phyloP scores from a whole-genome alignment of 2,113 vertebrate species.

The Megaceryle torquata region DNA sequence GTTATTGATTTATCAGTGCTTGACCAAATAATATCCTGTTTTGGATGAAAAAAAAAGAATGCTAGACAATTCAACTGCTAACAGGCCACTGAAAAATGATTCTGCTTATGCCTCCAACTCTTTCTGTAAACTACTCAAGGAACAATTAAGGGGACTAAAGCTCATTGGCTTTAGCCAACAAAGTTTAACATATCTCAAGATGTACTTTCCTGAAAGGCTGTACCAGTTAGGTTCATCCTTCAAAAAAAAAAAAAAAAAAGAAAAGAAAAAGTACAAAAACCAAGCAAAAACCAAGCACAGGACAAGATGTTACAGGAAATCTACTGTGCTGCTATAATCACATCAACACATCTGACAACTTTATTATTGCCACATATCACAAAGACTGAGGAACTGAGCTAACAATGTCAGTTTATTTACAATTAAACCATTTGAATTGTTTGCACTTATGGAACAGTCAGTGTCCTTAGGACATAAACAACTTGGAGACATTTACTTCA shows the following conservation, averaged over 20 bases:
- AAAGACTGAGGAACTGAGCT: constrained; percentile 13
- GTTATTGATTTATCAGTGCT: constrained; percentile 78
- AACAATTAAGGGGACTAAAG: constrained; percentile 19
- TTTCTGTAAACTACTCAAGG: constrained; percentile 10
- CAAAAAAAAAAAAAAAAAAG: not conserved
- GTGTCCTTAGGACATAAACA: constrained; percentile 8
- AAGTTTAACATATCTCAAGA: constrained; percentile 23
- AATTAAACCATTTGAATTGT: constrained; percentile 22
- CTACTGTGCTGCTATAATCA: not conserved
- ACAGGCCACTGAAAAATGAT: constrained; percentile 22
- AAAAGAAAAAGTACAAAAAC: too few species aligned
- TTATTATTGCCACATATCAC: not conserved
- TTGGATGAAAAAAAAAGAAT: constrained; percentile 38
- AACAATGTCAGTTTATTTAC: not conserved
- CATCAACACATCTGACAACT: not conserved
- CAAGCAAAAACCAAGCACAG: not conserved
- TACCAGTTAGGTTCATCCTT: not conserved
- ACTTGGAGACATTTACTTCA: not conserved
- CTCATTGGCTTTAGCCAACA: not conserved
- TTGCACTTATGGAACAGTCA: not conserved
- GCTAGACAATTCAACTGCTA: constrained; percentile 35
- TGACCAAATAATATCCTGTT: constrained; percentile 59
- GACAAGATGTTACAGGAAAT: constrained; percentile 38
- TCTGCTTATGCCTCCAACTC: not conserved
- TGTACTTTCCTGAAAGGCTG: constrained; percentile 1